Evolutionary conservation across 2,888 invertebrate species (phyloP).

Genomic region (Branchellion lobata): DNA sequence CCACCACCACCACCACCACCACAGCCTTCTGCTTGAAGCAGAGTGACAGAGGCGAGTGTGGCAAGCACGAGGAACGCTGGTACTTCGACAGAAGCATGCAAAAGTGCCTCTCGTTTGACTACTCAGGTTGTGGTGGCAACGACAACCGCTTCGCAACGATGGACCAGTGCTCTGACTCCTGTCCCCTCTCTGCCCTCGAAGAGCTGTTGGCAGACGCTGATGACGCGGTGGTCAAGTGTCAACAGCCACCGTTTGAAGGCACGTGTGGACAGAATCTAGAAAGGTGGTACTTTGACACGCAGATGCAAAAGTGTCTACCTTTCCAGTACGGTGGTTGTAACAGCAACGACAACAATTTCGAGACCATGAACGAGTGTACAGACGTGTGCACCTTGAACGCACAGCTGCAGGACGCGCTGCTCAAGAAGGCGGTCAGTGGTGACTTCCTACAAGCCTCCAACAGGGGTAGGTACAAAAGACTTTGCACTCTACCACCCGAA

Average conservation of each 20-base stretch:
- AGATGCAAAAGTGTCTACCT: constrained; percentile 68
- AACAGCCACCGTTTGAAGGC: constrained; percentile 70
- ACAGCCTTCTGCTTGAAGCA: constrained; percentile 67
- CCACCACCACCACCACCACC: constrained; percentile 4
- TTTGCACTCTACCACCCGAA: constrained; percentile 69
- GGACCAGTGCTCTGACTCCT: constrained; percentile 53
- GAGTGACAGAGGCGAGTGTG: constrained; percentile 73
- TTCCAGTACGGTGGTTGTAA: constrained; percentile 80
- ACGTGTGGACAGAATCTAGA: constrained; percentile 70
- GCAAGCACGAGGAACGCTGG: constrained; percentile 69
- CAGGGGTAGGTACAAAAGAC: background rate
- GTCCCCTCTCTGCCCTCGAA: background rate
- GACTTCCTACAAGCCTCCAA: background rate
- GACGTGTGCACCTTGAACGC: constrained; percentile 64
- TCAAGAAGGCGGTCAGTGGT: background rate
- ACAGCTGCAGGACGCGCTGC: constrained; percentile 23
- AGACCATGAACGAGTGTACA: constrained; percentile 53
- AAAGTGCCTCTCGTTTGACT: constrained; percentile 72
- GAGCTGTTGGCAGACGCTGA: background rate
- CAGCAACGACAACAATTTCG: constrained; percentile 81
- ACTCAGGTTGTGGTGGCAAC: constrained; percentile 81
- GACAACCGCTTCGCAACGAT: constrained; percentile 73
- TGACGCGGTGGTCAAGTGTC: constrained; percentile 64
- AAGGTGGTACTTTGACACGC: constrained; percentile 73
- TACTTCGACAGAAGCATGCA: constrained; percentile 71